Percentiles rank a stretch among this genome's conserved stretches.
Conservation (phyloP, 2,888 invertebrate species). For the Eupithecia insigniata region DNA sequence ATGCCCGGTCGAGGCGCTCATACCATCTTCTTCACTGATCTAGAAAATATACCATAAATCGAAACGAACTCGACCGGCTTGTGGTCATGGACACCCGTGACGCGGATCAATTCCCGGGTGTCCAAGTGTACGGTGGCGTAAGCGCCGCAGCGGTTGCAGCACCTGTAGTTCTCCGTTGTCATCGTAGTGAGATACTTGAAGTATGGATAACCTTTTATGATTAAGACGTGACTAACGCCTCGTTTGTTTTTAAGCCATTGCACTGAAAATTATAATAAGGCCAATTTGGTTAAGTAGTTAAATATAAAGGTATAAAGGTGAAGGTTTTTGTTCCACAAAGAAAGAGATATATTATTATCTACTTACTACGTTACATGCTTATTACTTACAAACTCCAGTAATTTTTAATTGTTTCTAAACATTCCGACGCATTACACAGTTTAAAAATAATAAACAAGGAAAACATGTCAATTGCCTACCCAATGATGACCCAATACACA, state of each 20-base stretch:
- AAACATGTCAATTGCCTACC: no score
- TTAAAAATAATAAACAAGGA: no score
- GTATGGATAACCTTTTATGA: conserved; percentile 7
- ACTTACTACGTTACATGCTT: no score
- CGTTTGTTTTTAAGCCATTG: conserved; percentile 8
- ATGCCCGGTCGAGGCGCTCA: neutral
- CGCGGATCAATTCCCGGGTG: neutral
- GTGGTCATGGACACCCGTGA: neutral
- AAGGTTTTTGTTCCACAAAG: no score
- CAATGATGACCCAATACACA: no score
- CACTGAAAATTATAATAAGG: no score
- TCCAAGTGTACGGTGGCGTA: conserved; percentile 24
- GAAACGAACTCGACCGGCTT: neutral
- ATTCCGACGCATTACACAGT: no score
- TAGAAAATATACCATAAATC: neutral
- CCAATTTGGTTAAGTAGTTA: no score
- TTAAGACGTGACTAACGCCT: neutral
- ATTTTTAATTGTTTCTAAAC: no score
- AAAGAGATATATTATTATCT: no score
- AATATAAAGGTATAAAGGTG: no score
- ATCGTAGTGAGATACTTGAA: conserved; percentile 13
- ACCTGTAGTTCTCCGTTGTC: conserved; percentile 31
- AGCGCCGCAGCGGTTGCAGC: conserved; percentile 39
- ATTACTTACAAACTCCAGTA: no score
- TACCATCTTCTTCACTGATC: neutral